Evolutionary conservation across 1,140 invertebrate species (phyloP).

Genomic region (Spodoptera frugiperda): DNA sequence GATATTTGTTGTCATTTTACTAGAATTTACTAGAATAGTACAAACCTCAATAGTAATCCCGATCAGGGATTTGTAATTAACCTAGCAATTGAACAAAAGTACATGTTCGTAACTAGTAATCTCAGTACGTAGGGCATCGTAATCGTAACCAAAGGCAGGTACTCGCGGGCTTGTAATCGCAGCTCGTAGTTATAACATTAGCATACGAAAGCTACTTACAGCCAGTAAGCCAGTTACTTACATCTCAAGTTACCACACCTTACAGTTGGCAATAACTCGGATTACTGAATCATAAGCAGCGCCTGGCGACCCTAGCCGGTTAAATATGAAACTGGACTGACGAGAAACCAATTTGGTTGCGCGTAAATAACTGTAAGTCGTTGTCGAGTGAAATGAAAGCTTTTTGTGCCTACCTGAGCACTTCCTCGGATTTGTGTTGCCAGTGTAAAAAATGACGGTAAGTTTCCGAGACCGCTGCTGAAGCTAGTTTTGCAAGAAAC

Average conservation of each 20-base stretch:
- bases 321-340: conserved; percentile 31
- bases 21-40: too few relatives aligned
- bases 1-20: too few relatives aligned
- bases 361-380: conserved; percentile 40
- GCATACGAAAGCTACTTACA: too few relatives aligned
- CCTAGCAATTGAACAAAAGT: too few relatives aligned
- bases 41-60: too few relatives aligned
- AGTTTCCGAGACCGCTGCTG: conserved; percentile 6
- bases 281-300: neutral
- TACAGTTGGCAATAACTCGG: neutral
- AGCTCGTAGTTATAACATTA: too few relatives aligned
- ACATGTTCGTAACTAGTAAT: too few relatives aligned
- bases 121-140: too few relatives aligned
- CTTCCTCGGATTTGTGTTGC: conserved; percentile 20
- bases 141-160: too few relatives aligned
- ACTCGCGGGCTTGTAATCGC: too few relatives aligned
- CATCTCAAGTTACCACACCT: neutral
- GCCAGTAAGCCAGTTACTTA: neutral
- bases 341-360: conserved; percentile 35
- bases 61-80: too few relatives aligned
- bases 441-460: conserved; percentile 14
- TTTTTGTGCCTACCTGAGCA: conserved; percentile 40
- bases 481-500: conserved; percentile 7
- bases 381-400: conserved; percentile 33
- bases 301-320: conserved; percentile 10